Percentiles rank a stretch among this genome's conserved stretches.
Evolutionary conservation across 1,140 invertebrate genomes (phyloP).

Genomic region (Scaptomyza graminum): DNA sequence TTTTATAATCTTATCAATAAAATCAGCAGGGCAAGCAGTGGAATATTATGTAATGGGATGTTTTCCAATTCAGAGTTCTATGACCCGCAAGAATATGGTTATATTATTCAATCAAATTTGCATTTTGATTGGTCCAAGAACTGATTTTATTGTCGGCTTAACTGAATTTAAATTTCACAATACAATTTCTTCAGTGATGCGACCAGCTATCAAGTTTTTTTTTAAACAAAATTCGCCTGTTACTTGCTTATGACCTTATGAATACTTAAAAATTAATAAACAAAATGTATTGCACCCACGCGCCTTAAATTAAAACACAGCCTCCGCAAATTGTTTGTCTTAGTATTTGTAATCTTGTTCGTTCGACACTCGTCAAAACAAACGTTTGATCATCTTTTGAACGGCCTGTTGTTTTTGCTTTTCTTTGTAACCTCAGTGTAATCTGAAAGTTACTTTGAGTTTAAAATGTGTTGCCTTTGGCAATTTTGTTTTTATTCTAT

Average conservation of each 20-base stretch:
- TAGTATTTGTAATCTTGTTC: constrained; percentile 2
- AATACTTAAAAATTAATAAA: constrained; percentile 34
- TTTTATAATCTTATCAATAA: neutral
- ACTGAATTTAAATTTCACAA: neutral
- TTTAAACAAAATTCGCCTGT: neutral
- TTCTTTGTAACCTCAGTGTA: neutral
- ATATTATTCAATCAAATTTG: constrained; percentile 9
- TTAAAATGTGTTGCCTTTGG: constrained; percentile 19
- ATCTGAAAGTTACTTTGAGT: constrained; percentile 23
- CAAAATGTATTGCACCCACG: constrained; percentile 23
- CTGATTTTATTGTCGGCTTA: constrained; percentile 1
- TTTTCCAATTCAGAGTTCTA: neutral
- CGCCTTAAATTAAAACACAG: neutral
- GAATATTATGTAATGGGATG: constrained; percentile 10
- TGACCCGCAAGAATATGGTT: constrained; percentile 24
- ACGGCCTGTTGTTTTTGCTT: constrained; percentile 1
- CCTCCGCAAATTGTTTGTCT: constrained; percentile 20
- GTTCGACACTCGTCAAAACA: constrained; percentile 3
- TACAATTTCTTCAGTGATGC: neutral
- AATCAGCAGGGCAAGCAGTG: no score
- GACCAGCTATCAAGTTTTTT: constrained; percentile 2
- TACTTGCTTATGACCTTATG: constrained; percentile 11
- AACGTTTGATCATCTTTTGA: constrained; percentile 13
- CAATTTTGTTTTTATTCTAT: constrained; percentile 25
- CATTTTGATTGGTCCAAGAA: constrained; percentile 41